Evolutionary conservation across 2,888 invertebrate genomes (phyloP), one percentile per base, ranked within the genome.

Genomic region (Blomia tropicalis): DNA sequence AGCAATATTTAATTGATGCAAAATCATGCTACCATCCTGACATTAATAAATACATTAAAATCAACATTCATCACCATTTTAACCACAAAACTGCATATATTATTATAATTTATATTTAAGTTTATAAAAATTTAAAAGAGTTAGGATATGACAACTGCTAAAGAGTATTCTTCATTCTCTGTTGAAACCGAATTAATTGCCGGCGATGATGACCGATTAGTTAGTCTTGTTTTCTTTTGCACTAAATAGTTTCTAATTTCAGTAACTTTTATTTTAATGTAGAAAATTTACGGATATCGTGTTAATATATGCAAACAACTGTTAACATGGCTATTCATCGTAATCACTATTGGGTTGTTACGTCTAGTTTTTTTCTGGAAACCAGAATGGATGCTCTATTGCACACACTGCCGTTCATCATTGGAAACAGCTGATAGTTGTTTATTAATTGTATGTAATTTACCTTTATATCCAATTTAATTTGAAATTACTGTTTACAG

Each of bases 341-440:
- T 47, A 7, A 7, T 27, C 22, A 47, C 51, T 47, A n/a, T 47
- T 7, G 51, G 51, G 5, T n/a, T 47, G 14, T n/a, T 47, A 11
- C 51, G 51, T 7, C 51, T 47, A 7, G n/a, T 47, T 27, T 47
- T 47, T n/a, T 47, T 47, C 51, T 47, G 51, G 51, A 47, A 47
- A n/a, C 51, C 51, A 22, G 22, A 47, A 27, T 47, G 51, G 51
- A 47, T 47, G 51, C 51, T 47, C 22, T 47, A 47, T 27, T 11
- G 23, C 23, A 47, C 51, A 11, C 51, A 47, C 22, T 14, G 23
- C 22, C 14, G 7, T 7, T 47, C 7, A 11, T 7, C 23, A 14
- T n/a, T 47, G 5, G 22, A 47, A 7, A n/a, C 5, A n/a, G 7
- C 51, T 7, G 51, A 47, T n/a, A 47, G 7, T 27, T 7, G 7